Percentiles rank a stretch among this genome's conserved stretches.
These are phyloP conservation scores for Apostichopus leukothele DNA, from an alignment of 53 echinoderm and acorn worm genomes.

Conservation along the genomic window DNA sequence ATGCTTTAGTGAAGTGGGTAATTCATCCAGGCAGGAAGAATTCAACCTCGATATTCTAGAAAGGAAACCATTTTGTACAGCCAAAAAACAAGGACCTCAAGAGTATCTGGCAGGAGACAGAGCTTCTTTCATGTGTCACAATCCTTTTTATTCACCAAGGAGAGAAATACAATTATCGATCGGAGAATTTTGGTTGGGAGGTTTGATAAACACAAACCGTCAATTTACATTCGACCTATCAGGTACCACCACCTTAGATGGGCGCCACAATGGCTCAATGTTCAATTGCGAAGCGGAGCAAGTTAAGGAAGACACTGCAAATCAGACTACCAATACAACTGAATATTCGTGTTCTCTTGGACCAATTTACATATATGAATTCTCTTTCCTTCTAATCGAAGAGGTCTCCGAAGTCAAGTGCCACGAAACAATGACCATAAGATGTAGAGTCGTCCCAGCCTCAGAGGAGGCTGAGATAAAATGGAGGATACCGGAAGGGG, in stretches of 20 bases:
- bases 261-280: too few relatives aligned
- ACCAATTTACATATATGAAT: background rate
- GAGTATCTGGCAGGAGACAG: background rate
- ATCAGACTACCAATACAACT: background rate
- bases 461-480: background rate
- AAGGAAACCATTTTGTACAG: background rate
- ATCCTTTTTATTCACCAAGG: background rate
- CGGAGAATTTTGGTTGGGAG: background rate
- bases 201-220: too few relatives aligned
- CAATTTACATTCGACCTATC: too few relatives aligned
- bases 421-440: background rate
- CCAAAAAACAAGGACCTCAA: background rate
- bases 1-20: background rate
- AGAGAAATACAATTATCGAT: background rate
- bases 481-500: background rate
- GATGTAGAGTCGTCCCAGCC: background rate
- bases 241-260: too few relatives aligned
- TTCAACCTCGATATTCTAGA: background rate
- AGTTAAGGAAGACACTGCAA: too few relatives aligned
- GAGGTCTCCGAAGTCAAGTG: background rate
- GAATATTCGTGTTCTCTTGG: background rate
- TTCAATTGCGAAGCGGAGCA: too few relatives aligned
- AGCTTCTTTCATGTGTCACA: background rate
- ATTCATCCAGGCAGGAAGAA: background rate
- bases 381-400: background rate